Evolutionary conservation across 2,888 invertebrate genomes (phyloP), one percentile per base, ranked within the genome.

Genomic region (Syrista parreyssii): DNA sequence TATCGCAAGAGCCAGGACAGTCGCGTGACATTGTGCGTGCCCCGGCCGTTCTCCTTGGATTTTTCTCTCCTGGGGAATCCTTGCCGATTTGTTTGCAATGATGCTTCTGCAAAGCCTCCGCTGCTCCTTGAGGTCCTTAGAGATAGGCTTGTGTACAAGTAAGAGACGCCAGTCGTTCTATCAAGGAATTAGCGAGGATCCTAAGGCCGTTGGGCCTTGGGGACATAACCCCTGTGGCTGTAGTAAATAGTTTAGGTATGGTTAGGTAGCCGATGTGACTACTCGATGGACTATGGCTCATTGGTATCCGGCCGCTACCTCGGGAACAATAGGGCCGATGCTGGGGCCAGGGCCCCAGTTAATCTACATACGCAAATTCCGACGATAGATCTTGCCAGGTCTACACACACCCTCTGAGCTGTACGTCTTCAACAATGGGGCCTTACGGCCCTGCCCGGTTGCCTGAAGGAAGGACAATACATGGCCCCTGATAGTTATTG

Each of bases 391-490:
- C 89, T 88, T 84, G 85, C 75, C 78, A 79, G 76, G 72, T 40
- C 40, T 55, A 73, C 30, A 72, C 34, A 15, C 33, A 30, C 73
- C 73, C 55, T 15, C 55, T 55, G 55, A 55, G 55, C 77, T 82
- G 86, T 85, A 86, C 86, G 86, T 88, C 86, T 85, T 85, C 87
- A 88, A 90, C 89, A 89, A 89, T 90, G 88, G 89, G 80, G 76
- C 75, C 81, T 77, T 75, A 75, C 72, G 75, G 79, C 36, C 74
- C 79, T 68, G 78, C 82, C 83, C 83, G 84, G 86, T 83, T 84
- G 84, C 86, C 86, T 90, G 89, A 90, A 86, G 87, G 89, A 90
- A 91, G 89, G 88, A 91, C 90, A 91, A 91, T 91, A 89, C 88
- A 89, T 84, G 81, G 81, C 81, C 82, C 84, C 87, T 88, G 91